Evolutionary conservation across 2,113 vertebrate genomes (phyloP).

Genomic region (Nothobranchius furzeri): DNA sequence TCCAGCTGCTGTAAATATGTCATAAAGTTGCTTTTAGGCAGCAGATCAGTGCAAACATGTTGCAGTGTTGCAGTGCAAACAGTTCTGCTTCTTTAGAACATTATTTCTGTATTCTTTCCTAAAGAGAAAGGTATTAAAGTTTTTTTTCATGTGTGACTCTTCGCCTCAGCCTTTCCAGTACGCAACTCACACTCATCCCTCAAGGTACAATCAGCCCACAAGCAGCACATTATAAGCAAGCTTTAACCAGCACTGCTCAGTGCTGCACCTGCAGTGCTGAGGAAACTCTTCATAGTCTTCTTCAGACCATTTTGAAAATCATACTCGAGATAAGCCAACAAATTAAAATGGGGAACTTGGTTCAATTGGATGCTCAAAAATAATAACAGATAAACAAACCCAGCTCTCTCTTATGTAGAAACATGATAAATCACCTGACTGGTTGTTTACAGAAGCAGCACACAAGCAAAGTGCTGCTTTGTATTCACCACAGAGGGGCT

Average conservation of each 20-base stretch:
- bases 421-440: slow-evolving; percentile 29
- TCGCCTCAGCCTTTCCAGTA: slow-evolving; percentile 33
- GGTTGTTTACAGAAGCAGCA: slow-evolving; percentile 14
- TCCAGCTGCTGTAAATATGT: too few species aligned
- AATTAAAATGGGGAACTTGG: slow-evolving; percentile 11
- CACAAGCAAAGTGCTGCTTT: slow-evolving; percentile 38
- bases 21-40: too few species aligned
- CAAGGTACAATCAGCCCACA: slow-evolving; percentile 46
- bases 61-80: too few species aligned
- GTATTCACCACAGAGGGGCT: slow-evolving; percentile 44
- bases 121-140: slow-evolving; percentile 15
- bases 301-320: slow-evolving; percentile 23
- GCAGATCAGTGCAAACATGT: too few species aligned
- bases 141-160: slow-evolving; percentile 26
- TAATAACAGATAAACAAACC: neutral
- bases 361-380: slow-evolving; percentile 11
- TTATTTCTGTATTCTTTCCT: slow-evolving; percentile 7
- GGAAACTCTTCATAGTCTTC: slow-evolving; percentile 10
- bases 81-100: neutral
- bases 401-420: slow-evolving; percentile 4
- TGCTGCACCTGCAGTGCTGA: slow-evolving; percentile 26
- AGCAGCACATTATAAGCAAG: slow-evolving; percentile 44
- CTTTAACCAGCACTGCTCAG: slow-evolving; percentile 10
- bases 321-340: slow-evolving; percentile 19
- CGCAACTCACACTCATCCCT: slow-evolving; percentile 43